These are phyloP conservation scores for Nannoperca obscura DNA, from an alignment of 2,797 vertebrate genomes.

Conservation along the genomic window DNA sequence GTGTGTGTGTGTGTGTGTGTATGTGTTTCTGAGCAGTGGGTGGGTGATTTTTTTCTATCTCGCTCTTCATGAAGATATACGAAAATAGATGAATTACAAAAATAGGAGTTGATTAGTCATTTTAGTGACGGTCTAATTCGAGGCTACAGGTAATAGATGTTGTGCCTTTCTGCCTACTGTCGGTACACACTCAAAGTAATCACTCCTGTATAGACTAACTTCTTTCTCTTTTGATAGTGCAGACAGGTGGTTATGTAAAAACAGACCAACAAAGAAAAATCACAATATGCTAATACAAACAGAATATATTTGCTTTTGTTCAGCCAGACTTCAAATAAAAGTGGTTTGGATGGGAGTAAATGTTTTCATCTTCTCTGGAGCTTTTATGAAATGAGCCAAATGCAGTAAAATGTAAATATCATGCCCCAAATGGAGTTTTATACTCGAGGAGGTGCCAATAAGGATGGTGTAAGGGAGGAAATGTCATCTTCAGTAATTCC, in stretches of 20 bases:
- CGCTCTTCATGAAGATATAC: not conserved
- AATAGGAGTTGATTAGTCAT: not conserved
- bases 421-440: not conserved
- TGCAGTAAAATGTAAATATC: not conserved
- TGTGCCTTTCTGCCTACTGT: not conserved
- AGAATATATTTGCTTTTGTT: not conserved
- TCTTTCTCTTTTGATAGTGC: not conserved
- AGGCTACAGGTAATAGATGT: not conserved
- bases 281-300: not conserved
- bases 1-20: not conserved
- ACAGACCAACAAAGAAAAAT: no score
- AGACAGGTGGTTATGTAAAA: not conserved
- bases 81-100: constrained; percentile 21
- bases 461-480: no score
- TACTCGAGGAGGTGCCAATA: no score
- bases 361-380: not conserved
- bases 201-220: no score
- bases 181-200: no score
- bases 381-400: constrained; percentile 1
- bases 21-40: not conserved
- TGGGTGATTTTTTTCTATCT: not conserved
- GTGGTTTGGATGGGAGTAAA: not conserved
- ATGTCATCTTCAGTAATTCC: no score
- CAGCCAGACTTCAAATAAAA: not conserved
- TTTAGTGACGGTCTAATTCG: not conserved